A percentile compares a stretch with the other conserved stretches of the same genome.
Conservation (phyloP, 2,113 vertebrate genomes). For the Chrysemys picta region DNA sequence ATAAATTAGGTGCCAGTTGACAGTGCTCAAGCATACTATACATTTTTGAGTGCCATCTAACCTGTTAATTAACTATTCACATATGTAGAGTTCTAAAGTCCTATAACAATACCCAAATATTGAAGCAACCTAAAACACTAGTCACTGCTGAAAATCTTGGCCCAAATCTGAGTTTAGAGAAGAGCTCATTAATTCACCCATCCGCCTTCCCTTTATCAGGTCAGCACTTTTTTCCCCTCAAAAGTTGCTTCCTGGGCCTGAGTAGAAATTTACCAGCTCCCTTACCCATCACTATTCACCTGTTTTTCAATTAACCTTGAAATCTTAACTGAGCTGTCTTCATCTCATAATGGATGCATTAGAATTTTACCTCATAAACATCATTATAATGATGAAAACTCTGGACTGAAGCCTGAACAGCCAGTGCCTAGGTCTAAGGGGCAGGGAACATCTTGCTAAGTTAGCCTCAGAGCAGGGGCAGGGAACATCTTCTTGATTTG, state of each 20-base stretch:
- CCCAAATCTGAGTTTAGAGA: not conserved
- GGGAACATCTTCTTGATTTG: not conserved
- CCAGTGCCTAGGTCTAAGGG: not conserved
- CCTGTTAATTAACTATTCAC: not conserved
- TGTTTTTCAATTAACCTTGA: not conserved
- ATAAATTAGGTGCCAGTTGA: fast-evolving
- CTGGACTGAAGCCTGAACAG: constrained; percentile 8
- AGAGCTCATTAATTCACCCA: fast-evolving
- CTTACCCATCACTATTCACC: not conserved
- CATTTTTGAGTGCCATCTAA: constrained; percentile 51
- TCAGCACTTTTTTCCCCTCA: fast-evolving
- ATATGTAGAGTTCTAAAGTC: fast-evolving
- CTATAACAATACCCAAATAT: fast-evolving
- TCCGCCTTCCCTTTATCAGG: fast-evolving
- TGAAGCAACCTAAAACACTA: fast-evolving
- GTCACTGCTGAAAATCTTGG: not conserved
- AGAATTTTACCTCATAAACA: not conserved
- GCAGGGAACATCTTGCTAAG: not conserved
- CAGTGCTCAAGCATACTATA: not conserved
- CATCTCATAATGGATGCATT: not conserved
- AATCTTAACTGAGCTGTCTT: not conserved
- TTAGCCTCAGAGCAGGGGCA: not conserved
- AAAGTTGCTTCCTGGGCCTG: not conserved
- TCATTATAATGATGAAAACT: not conserved
- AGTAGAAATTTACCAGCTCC: not conserved